Evolutionary conservation across 2,888 invertebrate genomes (phyloP).

Genomic region (Hymenopus coronatus): DNA sequence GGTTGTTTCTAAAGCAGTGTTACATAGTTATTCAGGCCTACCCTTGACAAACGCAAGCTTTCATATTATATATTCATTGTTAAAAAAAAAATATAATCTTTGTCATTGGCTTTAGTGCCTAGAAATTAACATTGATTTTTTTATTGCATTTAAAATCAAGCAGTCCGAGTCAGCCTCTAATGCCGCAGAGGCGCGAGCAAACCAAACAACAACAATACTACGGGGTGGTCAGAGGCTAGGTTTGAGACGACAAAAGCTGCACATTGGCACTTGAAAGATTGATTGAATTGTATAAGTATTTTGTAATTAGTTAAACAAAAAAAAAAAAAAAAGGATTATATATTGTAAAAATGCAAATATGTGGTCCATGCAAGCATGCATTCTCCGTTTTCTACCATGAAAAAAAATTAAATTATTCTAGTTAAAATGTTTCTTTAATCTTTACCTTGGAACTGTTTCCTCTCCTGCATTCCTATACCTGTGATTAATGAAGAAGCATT

Average conservation of each 20-base stretch:
- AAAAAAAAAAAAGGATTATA: slow-evolving; percentile 29
- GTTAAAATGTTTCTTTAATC: slow-evolving; percentile 30
- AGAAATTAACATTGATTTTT: slow-evolving; percentile 3
- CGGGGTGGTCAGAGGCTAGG: slow-evolving; percentile 33
- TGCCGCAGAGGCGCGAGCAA: slow-evolving; percentile 30
- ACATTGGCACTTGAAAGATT: slow-evolving; percentile 33
- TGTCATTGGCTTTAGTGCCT: slow-evolving; percentile 23
- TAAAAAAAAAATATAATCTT: slow-evolving; percentile 10
- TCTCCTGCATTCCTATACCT: not conserved
- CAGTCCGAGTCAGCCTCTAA: slow-evolving; percentile 30
- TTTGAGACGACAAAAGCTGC: slow-evolving; percentile 29
- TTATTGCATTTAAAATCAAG: slow-evolving; percentile 23
- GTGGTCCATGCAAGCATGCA: slow-evolving; percentile 36
- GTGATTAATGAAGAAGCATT: not conserved
- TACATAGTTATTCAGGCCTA: not conserved
- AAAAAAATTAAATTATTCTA: slow-evolving; percentile 41
- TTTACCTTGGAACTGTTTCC: not conserved
- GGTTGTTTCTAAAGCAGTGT: not conserved
- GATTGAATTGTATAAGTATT: slow-evolving; percentile 33
- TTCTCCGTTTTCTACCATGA: slow-evolving; percentile 41
- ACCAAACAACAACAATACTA: slow-evolving; percentile 23
- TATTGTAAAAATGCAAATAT: slow-evolving; percentile 32
- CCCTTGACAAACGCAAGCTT: slow-evolving; percentile 15
- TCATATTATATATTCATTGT: slow-evolving; percentile 19
- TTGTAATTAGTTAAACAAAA: slow-evolving; percentile 32